These are phyloP conservation scores for Aviceda subcristata DNA, from an alignment of 2,113 vertebrate species.

Conservation along the genomic window DNA sequence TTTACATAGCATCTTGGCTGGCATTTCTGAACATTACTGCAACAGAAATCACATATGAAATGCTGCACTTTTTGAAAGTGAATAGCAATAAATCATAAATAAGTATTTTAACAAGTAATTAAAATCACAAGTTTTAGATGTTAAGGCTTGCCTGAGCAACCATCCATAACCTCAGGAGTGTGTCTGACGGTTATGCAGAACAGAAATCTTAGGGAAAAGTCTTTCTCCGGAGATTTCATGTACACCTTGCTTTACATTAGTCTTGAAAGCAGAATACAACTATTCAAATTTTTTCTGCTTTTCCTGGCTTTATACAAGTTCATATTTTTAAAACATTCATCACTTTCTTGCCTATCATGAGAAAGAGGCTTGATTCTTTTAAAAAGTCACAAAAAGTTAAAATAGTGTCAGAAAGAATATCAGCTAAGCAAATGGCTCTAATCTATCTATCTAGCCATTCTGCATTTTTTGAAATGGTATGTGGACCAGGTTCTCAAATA, in stretches of 20 bases:
- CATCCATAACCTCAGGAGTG: background rate
- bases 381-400: background rate
- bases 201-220: background rate
- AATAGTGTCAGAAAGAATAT: background rate
- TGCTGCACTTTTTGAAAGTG: background rate
- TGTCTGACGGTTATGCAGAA: background rate
- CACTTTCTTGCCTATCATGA: background rate
- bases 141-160: background rate
- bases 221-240: background rate
- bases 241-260: background rate
- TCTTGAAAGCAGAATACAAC: background rate
- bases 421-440: background rate
- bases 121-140: background rate
- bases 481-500: background rate
- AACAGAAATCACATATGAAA: background rate
- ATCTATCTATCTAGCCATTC: background rate
- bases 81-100: background rate
- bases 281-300: background rate
- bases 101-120: background rate
- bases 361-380: background rate
- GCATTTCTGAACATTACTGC: background rate
- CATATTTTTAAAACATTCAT: background rate
- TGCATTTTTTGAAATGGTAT: background rate
- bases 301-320: background rate
- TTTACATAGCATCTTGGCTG: background rate